A percentile compares a stretch with the other conserved stretches of the same genome.
Evolutionary conservation across 2,888 invertebrate genomes (phyloP).

Genomic region (Apodemia mormo): DNA sequence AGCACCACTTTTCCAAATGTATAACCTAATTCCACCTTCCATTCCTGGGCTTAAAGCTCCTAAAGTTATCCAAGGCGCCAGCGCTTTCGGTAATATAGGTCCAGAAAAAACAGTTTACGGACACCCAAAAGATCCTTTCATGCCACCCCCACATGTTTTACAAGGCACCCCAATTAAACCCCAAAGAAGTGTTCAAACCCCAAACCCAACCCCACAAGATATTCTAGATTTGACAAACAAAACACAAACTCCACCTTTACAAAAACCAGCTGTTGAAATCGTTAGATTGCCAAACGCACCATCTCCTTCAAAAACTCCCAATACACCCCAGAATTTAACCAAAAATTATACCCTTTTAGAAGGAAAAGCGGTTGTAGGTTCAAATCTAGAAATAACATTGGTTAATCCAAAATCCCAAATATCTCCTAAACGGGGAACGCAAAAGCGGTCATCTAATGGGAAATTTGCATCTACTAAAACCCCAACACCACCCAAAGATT

Average conservation of each 20-base stretch:
- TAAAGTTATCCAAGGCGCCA: conserved; percentile 83
- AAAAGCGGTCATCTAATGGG: conserved; percentile 79
- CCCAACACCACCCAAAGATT: conserved; percentile 64
- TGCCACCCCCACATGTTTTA: conserved; percentile 75
- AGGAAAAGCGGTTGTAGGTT: conserved; percentile 76
- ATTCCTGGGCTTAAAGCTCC: conserved; percentile 63
- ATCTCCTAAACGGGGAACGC: conserved; percentile 58
- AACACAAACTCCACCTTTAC: conserved; percentile 46
- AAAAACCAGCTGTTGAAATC: conserved; percentile 80
- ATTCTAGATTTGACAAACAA: conserved; percentile 85
- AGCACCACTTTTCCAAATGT: conserved; percentile 70
- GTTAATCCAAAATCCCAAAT: conserved; percentile 76
- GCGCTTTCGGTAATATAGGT: conserved; percentile 81
- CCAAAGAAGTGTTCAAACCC: conserved; percentile 43
- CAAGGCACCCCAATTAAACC: conserved; percentile 69
- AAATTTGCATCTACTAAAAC: conserved; percentile 78
- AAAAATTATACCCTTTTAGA: conserved; percentile 71
- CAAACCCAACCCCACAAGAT: conserved; percentile 69
- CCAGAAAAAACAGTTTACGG: conserved; percentile 86
- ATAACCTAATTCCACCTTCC: conserved; percentile 58
- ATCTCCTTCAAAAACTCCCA: conserved; percentile 64
- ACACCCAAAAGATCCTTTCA: conserved; percentile 86
- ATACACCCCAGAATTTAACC: conserved; percentile 67
- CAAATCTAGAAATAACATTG: conserved; percentile 87
- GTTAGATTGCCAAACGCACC: conserved; percentile 71